A percentile compares a stretch with the other conserved stretches of the same genome.
Evolutionary conservation across 2,113 vertebrate genomes (phyloP).

Genomic region (Callorhinus ursinus): DNA sequence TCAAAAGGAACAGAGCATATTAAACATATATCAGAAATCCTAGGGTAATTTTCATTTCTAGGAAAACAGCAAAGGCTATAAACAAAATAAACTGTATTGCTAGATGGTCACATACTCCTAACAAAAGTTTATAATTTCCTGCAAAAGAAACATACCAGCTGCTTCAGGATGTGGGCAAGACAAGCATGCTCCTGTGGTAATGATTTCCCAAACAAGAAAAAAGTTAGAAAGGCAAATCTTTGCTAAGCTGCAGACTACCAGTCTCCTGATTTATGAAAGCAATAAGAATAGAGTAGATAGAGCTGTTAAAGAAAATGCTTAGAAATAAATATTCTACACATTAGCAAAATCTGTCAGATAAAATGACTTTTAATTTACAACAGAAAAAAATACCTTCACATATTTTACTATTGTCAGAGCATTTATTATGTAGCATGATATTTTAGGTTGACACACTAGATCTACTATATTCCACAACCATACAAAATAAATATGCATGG

Average conservation of each 20-base stretch:
- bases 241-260: slow-evolving; percentile 39
- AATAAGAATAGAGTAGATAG: neutral
- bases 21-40: neutral
- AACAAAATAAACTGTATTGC: slow-evolving; percentile 43
- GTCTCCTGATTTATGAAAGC: slow-evolving; percentile 61
- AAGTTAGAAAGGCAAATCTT: slow-evolving; percentile 62
- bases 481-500: neutral
- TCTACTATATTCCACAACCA: neutral
- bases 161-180: slow-evolving; percentile 78
- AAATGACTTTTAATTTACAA: slow-evolving; percentile 6
- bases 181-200: slow-evolving; percentile 69
- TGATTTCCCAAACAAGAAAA: slow-evolving; percentile 72
- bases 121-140: slow-evolving; percentile 63
- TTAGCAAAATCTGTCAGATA: neutral
- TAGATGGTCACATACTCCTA: slow-evolving; percentile 57
- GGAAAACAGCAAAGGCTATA: slow-evolving; percentile 36
- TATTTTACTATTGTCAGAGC: neutral
- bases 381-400: neutral
- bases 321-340: slow-evolving; percentile 28
- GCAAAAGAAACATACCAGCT: slow-evolving; percentile 70
- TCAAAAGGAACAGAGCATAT: neutral
- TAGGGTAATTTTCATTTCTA: slow-evolving; percentile 33
- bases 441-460: neutral
- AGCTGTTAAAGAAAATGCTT: slow-evolving; percentile 28
- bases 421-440: neutral